Base-by-base conservation (phyloP, 2,113 vertebrate genomes). In the Tetrao urogallus region DNA sequence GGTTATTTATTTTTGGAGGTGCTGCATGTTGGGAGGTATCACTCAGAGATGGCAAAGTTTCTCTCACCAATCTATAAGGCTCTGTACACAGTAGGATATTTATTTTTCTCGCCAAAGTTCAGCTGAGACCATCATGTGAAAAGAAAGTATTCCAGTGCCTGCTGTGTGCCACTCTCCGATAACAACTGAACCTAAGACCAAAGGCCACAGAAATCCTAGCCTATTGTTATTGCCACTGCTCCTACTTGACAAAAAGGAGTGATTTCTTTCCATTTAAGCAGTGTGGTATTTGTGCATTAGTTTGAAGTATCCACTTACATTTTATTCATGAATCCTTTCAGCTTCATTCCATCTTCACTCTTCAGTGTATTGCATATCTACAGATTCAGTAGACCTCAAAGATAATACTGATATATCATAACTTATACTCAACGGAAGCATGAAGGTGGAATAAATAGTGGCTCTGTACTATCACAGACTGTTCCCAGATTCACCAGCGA, bases 311-410 rank as follows among this genome's bases (percentile, higher is more conserved):
- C 72, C 82, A 91, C 95, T 95, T 77, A 69, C 52, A 17, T 92
- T 94, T 96, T 93, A 93, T 94, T 96, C 92, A 81, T 88, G 69
- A 96, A 94, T 82, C 81, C 76, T 96, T 93, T 95, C 90, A 96
- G 74, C 82, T 91, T n/a, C 19, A 74, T 91, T 90, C 93, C 13
- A 1, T 75, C 85, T 95, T 87, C 43, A 47, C 70, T 91, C 34
- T 87, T 92, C 67, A 78, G 72, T 8, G 2, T 86, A 83, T 36
- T 93, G 83, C 83, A 82, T 69, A 70, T 73, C 88, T 65, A 87
- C 76, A 85, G 78, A 88, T 84, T 96, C 12, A 1, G 79, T 36
- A 86, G 75, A 89, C 72, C 86, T 93, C 89, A 95, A 85, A 96
- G 76, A 92, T 90, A 91, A 74, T 40, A 66, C 63, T 94, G 90